Conservation (phyloP, 2,113 vertebrate species). For the Kobus ellipsiprymnus region DNA sequence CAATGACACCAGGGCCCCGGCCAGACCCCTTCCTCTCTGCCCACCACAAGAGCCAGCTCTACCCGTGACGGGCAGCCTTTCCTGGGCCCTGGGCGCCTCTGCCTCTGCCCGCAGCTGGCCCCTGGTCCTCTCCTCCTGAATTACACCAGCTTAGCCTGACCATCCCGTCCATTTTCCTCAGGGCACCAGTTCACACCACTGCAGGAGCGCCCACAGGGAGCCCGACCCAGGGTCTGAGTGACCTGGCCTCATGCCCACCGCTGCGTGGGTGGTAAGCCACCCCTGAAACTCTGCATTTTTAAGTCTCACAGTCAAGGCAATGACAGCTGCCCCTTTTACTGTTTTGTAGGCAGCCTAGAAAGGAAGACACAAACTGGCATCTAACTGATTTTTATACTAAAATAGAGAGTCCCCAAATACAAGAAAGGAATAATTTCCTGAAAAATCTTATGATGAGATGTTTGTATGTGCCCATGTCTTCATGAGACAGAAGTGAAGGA, state of each 20-base stretch:
- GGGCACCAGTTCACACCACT: neutral
- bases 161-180: fast-evolving
- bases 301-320: neutral
- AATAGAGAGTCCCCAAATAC: neutral
- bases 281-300: neutral
- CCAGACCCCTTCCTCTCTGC: neutral
- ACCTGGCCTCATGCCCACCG: fast-evolving
- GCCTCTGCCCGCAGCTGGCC: neutral
- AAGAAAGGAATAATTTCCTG: neutral
- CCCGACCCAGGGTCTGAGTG: neutral
- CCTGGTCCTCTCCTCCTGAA: neutral
- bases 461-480: neutral
- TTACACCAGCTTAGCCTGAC: too few species aligned
- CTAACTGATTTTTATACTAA: neutral
- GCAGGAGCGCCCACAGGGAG: neutral
- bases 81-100: neutral
- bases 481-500: neutral
- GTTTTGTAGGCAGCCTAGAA: neutral
- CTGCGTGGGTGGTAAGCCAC: fast-evolving
- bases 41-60: neutral
- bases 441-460: neutral
- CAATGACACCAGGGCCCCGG: fast-evolving
- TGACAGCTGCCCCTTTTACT: neutral
- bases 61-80: fast-evolving
- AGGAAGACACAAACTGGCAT: neutral